These are phyloP conservation scores for Antidorcas marsupialis DNA, from an alignment of 2,113 vertebrate species.

Conservation along the genomic window DNA sequence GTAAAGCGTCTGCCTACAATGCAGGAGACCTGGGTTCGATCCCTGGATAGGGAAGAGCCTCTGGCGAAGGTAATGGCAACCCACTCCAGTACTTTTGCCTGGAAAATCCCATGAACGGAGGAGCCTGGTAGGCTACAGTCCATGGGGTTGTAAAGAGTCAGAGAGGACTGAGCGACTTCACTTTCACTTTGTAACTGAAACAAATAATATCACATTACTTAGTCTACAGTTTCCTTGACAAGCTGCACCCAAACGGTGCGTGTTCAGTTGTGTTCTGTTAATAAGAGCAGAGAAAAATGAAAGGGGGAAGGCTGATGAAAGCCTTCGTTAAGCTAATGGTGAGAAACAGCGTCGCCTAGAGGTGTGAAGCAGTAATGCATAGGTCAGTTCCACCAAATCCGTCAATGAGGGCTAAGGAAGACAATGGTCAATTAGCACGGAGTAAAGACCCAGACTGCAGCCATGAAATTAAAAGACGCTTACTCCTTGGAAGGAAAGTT, in stretches of 20 bases:
- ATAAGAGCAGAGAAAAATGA: neutral
- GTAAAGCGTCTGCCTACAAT: neutral
- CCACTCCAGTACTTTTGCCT: neutral
- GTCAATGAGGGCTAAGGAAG: neutral
- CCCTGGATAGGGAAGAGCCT: neutral
- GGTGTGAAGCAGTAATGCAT: neutral
- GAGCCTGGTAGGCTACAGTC: neutral
- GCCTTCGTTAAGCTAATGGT: neutral
- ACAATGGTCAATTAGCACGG: neutral
- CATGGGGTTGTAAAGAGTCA: neutral
- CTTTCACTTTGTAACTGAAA: neutral
- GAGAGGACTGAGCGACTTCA: neutral
- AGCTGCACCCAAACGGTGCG: neutral
- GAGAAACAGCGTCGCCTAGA: neutral
- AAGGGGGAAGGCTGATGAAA: neutral
- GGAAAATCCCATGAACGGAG: neutral
- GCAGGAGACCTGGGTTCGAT: neutral
- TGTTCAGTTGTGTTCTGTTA: neutral
- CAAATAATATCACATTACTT: neutral
- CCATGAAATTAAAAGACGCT: no score
- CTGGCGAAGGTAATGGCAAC: neutral
- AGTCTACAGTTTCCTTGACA: neutral
- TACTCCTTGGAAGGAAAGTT: no score
- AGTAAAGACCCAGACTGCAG: neutral
- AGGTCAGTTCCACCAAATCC: neutral